Evolutionary conservation across 1,140 invertebrate species (phyloP).

Genomic region (Pseudoatta argentina): DNA sequence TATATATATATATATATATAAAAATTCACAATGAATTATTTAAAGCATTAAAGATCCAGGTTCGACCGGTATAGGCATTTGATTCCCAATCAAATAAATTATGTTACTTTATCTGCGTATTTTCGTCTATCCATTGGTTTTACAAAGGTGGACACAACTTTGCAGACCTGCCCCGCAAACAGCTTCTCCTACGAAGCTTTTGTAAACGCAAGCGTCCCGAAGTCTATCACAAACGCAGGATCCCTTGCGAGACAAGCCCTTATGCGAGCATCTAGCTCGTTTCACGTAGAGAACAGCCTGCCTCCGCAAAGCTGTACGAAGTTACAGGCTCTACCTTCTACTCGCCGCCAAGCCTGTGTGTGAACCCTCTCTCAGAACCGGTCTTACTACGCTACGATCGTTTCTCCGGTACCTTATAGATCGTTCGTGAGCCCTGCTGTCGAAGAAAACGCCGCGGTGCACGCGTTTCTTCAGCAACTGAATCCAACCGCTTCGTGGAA

Average conservation of each 20-base stretch:
- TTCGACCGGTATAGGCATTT: no score
- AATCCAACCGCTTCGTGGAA: conserved; percentile 51
- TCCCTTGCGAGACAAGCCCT: conserved; percentile 25
- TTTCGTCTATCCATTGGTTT: background rate
- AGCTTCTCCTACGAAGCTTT: conserved; percentile 18
- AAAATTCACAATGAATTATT: no score
- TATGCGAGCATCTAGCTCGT: conserved; percentile 19
- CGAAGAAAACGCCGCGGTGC: conserved; percentile 12
- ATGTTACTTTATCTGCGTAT: background rate
- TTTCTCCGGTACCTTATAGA: conserved; percentile 54
- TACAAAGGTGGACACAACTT: background rate
- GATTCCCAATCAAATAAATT: background rate
- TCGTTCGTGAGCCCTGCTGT: conserved; percentile 22
- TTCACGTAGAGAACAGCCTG: conserved; percentile 19
- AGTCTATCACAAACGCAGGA: conserved; percentile 22
- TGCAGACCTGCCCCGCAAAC: background rate
- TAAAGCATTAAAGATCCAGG: no score
- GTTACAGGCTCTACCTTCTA: conserved; percentile 14
- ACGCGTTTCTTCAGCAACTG: conserved; percentile 15
- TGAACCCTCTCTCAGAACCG: conserved; percentile 55
- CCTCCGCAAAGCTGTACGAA: conserved; percentile 44
- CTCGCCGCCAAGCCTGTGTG: background rate
- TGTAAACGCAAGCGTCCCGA: conserved; percentile 23
- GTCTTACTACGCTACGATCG: conserved; percentile 55
- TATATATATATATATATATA: no score